Percentiles rank a stretch among this genome's conserved stretches.
phyloP scores from a whole-genome alignment of 2,113 vertebrate species.

The Brachyistius frenatus region DNA sequence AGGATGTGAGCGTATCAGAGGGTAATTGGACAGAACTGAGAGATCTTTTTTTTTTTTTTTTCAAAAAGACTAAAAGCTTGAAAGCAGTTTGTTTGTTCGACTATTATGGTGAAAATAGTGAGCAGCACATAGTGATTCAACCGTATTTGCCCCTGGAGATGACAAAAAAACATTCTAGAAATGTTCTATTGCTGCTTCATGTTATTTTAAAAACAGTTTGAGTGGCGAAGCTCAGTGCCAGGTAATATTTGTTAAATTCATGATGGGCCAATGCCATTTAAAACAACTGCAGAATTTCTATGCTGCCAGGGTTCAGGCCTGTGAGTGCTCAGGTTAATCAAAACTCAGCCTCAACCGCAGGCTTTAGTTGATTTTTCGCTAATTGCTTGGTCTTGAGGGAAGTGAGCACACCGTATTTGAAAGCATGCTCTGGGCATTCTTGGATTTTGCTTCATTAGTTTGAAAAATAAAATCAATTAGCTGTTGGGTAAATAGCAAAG shows the following conservation, averaged over 20 bases:
- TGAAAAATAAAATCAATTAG: conserved; percentile 10
- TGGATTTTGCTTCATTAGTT: conserved; percentile 27
- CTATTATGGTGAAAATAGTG: no score
- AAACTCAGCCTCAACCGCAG: conserved; percentile 17
- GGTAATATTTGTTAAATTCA: not conserved
- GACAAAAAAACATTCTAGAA: no score
- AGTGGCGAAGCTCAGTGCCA: no score
- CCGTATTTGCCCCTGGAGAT: no score
- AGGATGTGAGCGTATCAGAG: not conserved
- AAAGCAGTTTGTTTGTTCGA: no score
- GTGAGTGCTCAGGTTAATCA: conserved; percentile 23
- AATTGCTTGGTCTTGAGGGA: conserved; percentile 34
- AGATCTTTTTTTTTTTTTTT: no score
- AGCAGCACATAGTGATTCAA: no score
- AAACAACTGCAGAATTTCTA: not conserved
- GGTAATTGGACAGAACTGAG: not conserved
- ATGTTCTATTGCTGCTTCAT: no score
- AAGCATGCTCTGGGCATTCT: conserved; percentile 1
- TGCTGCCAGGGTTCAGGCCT: not conserved
- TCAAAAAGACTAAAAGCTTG: no score
- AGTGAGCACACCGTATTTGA: conserved; percentile 3
- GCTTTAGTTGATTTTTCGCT: conserved; percentile 31
- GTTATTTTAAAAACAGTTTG: not conserved
- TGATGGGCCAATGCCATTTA: not conserved
- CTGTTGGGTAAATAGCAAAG: not conserved